These are phyloP conservation scores for Sparidentex hasta DNA, from an alignment of 2,797 vertebrate genomes.

Conservation along the genomic window DNA sequence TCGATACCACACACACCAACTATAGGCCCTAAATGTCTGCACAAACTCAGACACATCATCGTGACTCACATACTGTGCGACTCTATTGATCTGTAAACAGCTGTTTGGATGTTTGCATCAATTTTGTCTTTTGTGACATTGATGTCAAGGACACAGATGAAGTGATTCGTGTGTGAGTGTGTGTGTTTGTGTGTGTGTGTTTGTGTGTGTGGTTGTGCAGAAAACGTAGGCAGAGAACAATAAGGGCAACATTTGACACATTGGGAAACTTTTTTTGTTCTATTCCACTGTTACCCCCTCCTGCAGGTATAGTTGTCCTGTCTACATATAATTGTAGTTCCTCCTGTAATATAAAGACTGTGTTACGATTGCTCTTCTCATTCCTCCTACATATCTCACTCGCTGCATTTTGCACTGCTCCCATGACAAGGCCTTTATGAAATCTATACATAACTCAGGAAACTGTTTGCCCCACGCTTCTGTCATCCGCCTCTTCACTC, in stretches of 20 bases:
- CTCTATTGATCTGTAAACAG: slow-evolving; percentile 10
- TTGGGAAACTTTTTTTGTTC: background rate
- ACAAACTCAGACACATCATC: background rate
- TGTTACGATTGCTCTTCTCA: slow-evolving; percentile 20
- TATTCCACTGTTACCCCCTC: background rate
- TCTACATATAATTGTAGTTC: slow-evolving; percentile 8
- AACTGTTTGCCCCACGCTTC: slow-evolving; percentile 42
- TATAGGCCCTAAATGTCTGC: background rate
- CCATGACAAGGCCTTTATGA: slow-evolving; percentile 40
- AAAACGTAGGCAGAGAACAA: background rate
- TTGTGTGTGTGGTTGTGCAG: background rate
- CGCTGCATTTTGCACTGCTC: slow-evolving; percentile 29
- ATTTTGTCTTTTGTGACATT: slow-evolving; percentile 19
- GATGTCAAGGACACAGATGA: slow-evolving; percentile 36
- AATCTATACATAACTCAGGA: slow-evolving; percentile 49
- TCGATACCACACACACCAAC: background rate
- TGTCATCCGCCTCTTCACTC: slow-evolving; percentile 36
- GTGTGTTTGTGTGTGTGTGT: too few relatives aligned
- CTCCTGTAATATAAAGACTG: slow-evolving; percentile 19
- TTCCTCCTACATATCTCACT: slow-evolving; percentile 32
- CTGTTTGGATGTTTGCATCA: slow-evolving; percentile 11
- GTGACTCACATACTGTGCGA: background rate
- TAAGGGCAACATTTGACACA: background rate
- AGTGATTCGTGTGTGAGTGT: slow-evolving; percentile 1
- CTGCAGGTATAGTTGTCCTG: background rate